Evolutionary conservation across 2,888 invertebrate species (phyloP).

Genomic region (Agrochola circellaris): DNA sequence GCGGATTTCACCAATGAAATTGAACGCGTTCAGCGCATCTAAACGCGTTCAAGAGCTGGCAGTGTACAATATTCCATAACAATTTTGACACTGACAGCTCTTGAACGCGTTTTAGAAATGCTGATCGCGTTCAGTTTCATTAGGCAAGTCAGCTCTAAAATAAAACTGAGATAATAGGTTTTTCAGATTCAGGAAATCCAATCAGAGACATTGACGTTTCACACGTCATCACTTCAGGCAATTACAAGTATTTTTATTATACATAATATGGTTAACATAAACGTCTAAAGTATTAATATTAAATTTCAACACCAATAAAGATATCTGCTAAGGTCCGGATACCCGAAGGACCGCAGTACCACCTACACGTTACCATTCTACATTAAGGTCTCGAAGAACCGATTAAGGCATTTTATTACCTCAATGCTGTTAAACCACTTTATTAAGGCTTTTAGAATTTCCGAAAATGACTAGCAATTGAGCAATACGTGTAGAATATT

Average conservation of each 20-base stretch:
- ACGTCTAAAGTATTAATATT: slow-evolving; percentile 52
- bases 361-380: slow-evolving; percentile 50
- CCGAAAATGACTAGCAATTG: slow-evolving; percentile 32
- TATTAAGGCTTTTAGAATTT: slow-evolving; percentile 37
- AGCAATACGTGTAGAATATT: slow-evolving; percentile 23
- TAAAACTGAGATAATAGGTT: not conserved
- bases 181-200: not conserved
- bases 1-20: no score
- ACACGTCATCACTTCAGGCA: not conserved
- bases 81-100: no score
- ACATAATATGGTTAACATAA: slow-evolving; percentile 15
- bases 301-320: slow-evolving; percentile 70
- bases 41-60: no score
- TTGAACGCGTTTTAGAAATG: no score
- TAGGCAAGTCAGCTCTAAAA: not conserved
- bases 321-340: slow-evolving; percentile 64
- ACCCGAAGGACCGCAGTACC: slow-evolving; percentile 46
- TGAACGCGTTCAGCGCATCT: no score
- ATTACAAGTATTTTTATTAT: slow-evolving; percentile 20
- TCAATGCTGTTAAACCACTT: slow-evolving; percentile 50
- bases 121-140: no score
- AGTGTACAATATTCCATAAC: no score
- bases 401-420: slow-evolving; percentile 57
- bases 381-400: slow-evolving; percentile 62
- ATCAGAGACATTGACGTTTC: not conserved